These are phyloP conservation scores for Hemithea aestivaria DNA, from an alignment of 2,888 invertebrate species.

Conservation along the genomic window DNA sequence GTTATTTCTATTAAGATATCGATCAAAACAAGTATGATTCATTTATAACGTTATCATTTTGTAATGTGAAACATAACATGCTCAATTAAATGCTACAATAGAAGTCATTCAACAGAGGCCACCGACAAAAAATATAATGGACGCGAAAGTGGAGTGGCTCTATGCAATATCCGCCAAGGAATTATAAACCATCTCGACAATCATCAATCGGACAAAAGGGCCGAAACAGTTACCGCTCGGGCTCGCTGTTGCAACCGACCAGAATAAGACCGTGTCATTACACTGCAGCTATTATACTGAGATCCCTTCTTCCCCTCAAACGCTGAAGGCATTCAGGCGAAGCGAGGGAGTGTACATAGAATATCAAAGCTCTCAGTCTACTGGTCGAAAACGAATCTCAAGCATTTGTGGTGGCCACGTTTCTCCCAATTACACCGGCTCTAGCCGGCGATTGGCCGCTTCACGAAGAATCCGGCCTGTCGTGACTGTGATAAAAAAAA, in stretches of 20 bases:
- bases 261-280: slow-evolving; percentile 61
- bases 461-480: slow-evolving; percentile 71
- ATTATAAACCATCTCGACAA: slow-evolving; percentile 61
- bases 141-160: slow-evolving; percentile 41
- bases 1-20: too few species aligned
- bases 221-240: slow-evolving; percentile 53
- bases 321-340: slow-evolving; percentile 18
- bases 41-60: too few species aligned
- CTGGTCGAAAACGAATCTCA: slow-evolving; percentile 58
- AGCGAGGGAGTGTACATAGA: slow-evolving; percentile 33
- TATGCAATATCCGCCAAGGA: slow-evolving; percentile 42
- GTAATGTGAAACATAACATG: slow-evolving; percentile 5
- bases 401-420: slow-evolving; percentile 70
- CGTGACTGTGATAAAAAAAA: slow-evolving; percentile 76
- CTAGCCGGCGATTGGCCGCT: slow-evolving; percentile 70
- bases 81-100: slow-evolving; percentile 12
- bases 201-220: slow-evolving; percentile 65
- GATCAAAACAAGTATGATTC: too few species aligned
- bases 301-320: slow-evolving; percentile 43
- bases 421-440: slow-evolving; percentile 76
- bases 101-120: slow-evolving; percentile 3
- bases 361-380: slow-evolving; percentile 47
- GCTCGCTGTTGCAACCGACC: slow-evolving; percentile 52
- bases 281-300: slow-evolving; percentile 43
- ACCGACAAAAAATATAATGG: slow-evolving; percentile 36